A percentile compares a stretch with the other conserved stretches of the same genome.
Evolutionary conservation across 2,888 invertebrate genomes (phyloP).

Genomic region (Plebejus melissa): DNA sequence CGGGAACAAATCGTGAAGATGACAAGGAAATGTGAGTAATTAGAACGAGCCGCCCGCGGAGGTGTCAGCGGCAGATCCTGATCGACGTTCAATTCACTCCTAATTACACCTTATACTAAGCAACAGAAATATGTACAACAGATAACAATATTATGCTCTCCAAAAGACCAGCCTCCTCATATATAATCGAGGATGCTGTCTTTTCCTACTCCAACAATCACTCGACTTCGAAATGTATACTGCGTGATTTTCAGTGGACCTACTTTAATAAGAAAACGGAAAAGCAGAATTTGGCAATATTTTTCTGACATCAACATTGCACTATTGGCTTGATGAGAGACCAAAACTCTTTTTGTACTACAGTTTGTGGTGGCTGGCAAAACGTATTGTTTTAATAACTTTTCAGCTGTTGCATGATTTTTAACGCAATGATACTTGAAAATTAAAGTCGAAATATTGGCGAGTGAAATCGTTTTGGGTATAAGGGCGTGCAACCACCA

Average conservation of each 20-base stretch:
- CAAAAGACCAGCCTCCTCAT: too few species aligned
- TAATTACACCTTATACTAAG: background rate
- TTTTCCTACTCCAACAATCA: too few species aligned
- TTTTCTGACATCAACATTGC: background rate
- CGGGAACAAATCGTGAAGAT: slow-evolving; percentile 49
- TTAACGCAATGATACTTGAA: slow-evolving; percentile 15
- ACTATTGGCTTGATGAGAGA: background rate
- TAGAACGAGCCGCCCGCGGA: slow-evolving; percentile 58
- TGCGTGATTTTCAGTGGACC: too few species aligned
- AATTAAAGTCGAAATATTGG: slow-evolving; percentile 15
- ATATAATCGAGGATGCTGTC: too few species aligned
- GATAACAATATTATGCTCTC: too few species aligned
- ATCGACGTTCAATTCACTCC: slow-evolving; percentile 6
- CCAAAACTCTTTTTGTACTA: background rate
- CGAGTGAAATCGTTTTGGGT: slow-evolving; percentile 16
- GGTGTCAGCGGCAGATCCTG: slow-evolving; percentile 62
- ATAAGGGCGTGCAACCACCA: slow-evolving; percentile 21
- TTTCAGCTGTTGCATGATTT: slow-evolving; percentile 6
- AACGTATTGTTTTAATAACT: slow-evolving; percentile 4
- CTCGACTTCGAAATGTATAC: too few species aligned
- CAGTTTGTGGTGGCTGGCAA: background rate
- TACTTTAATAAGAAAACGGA: too few species aligned
- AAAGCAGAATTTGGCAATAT: too few species aligned
- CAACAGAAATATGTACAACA: too few species aligned
- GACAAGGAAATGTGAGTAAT: slow-evolving; percentile 63